These are phyloP conservation scores for Apotomis capreana DNA, from an alignment of 2,888 invertebrate species.

Conservation along the genomic window DNA sequence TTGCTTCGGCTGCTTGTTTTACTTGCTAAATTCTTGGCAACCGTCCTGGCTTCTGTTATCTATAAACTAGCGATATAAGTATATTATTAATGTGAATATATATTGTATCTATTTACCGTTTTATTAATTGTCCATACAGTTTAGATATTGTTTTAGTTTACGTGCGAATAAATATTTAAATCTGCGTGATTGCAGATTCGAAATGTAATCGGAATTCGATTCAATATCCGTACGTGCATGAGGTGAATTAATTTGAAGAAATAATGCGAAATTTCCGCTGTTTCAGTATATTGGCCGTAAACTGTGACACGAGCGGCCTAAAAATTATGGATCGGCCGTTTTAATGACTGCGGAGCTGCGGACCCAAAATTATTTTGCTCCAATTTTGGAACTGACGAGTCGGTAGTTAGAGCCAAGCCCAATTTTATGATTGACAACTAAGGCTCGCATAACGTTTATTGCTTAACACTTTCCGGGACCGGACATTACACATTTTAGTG, in stretches of 20 bases:
- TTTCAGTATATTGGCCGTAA: slow-evolving; percentile 18
- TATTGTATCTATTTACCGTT: background rate
- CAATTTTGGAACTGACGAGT: slow-evolving; percentile 21
- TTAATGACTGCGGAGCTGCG: slow-evolving; percentile 20
- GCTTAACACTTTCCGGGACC: slow-evolving; percentile 5
- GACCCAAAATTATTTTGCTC: slow-evolving; percentile 34
- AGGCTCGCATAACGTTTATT: slow-evolving; percentile 13
- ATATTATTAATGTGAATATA: background rate
- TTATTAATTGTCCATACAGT: background rate
- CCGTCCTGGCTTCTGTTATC: slow-evolving; percentile 25
- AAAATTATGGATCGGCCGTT: slow-evolving; percentile 31
- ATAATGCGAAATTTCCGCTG: slow-evolving; percentile 4
- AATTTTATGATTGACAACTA: slow-evolving; percentile 26
- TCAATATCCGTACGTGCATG: slow-evolving; percentile 3
- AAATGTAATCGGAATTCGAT: background rate
- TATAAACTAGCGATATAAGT: slow-evolving; percentile 3
- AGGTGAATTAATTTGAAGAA: slow-evolving; percentile 22
- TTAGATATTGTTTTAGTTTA: background rate
- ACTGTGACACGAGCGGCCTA: slow-evolving; percentile 26
- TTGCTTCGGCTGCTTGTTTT: slow-evolving; percentile 31
- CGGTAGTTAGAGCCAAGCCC: slow-evolving; percentile 6
- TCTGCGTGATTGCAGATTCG: background rate
- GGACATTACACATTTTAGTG: background rate
- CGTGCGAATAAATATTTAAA: background rate
- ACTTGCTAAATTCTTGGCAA: slow-evolving; percentile 41